Evolutionary conservation across 2,888 invertebrate genomes (phyloP).

Genomic region (Meghimatium bilineatum): DNA sequence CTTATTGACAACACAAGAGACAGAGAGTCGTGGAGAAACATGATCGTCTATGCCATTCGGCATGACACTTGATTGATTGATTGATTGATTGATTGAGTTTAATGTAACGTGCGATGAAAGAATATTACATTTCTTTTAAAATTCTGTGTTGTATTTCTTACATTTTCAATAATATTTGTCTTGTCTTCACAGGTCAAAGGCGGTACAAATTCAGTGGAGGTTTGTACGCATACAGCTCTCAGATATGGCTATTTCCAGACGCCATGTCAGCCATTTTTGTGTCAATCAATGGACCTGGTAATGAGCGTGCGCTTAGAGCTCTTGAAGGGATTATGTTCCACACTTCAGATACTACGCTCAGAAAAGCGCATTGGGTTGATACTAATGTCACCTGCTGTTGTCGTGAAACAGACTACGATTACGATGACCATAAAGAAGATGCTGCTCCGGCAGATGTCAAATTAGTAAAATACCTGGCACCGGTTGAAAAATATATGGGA

Average conservation of each 20-base stretch:
- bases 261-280: constrained; percentile 34
- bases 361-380: constrained; percentile 43
- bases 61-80: too few relatives aligned
- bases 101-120: too few relatives aligned
- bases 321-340: constrained; percentile 34
- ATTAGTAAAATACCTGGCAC: constrained; percentile 30
- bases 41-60: too few relatives aligned
- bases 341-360: constrained; percentile 41
- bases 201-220: constrained; percentile 43
- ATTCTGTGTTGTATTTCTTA: background rate
- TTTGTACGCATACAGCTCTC: constrained; percentile 45
- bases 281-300: constrained; percentile 48
- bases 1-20: too few relatives aligned
- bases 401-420: constrained; percentile 19
- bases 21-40: too few relatives aligned
- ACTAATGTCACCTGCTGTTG: constrained; percentile 31
- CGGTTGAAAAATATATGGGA: constrained; percentile 29
- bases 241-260: constrained; percentile 47
- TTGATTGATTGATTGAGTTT: too few relatives aligned
- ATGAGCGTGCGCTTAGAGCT: background rate
- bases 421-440: constrained; percentile 38
- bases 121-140: too few relatives aligned
- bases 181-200: constrained; percentile 21
- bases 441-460: background rate
- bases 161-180: background rate